phyloP scores from a whole-genome alignment of 2,797 vertebrate genomes.

The Crypturellus tataupa region DNA sequence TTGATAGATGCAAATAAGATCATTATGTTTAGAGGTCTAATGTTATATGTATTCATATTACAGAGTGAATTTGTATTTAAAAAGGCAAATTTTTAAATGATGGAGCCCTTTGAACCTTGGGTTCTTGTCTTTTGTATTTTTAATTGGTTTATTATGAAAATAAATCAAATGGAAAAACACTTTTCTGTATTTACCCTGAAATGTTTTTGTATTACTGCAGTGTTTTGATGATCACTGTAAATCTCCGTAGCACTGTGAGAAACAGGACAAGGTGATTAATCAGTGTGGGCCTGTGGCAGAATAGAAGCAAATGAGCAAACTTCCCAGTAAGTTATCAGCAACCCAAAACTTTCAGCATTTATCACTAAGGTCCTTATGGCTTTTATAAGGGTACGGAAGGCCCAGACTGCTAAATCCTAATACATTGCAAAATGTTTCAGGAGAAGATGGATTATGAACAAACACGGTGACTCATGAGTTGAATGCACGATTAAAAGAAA shows the following conservation, averaged over 20 bases:
- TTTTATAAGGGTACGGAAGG: background rate
- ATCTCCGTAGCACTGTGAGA: background rate
- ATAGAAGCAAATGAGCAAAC: background rate
- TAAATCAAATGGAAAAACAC: constrained; percentile 82
- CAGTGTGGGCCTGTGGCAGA: background rate
- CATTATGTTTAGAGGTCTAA: constrained; percentile 84
- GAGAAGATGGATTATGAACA: background rate
- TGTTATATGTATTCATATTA: constrained; percentile 84
- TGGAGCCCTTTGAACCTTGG: constrained; percentile 77
- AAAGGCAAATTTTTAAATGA: constrained; percentile 87
- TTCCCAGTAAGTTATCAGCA: rapidly evolving
- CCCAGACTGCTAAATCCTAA: rapidly evolving
- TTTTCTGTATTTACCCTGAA: constrained; percentile 57
- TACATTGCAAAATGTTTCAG: background rate
- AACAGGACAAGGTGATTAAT: rapidly evolving
- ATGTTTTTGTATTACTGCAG: background rate
- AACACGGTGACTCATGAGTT: background rate
- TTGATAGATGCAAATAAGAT: constrained; percentile 84
- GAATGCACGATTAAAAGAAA: background rate
- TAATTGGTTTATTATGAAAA: constrained; percentile 87
- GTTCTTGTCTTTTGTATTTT: constrained; percentile 85
- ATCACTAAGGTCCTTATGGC: background rate
- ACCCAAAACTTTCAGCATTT: rapidly evolving
- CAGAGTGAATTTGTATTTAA: constrained; percentile 88
- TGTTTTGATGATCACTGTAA: background rate